Evolutionary conservation across 1,140 invertebrate genomes (phyloP).

Genomic region (Panagrolaimus sp.): DNA sequence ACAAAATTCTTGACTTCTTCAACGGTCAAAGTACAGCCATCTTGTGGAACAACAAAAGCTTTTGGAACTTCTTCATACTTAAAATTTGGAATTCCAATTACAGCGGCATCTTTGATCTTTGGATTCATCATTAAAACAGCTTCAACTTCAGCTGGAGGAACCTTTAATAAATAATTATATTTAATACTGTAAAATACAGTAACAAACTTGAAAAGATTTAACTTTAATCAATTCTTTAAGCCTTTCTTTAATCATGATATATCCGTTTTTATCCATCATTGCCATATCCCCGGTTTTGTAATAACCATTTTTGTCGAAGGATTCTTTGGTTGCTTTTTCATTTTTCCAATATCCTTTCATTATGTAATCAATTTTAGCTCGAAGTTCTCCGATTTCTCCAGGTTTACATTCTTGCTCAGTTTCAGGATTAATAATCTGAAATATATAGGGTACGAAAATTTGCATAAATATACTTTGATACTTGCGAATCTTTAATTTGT

Average conservation of each 20-base stretch:
- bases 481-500: too few relatives aligned
- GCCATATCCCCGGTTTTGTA: slow-evolving; percentile 76
- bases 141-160: slow-evolving; percentile 76
- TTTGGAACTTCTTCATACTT: slow-evolving; percentile 71
- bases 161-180: too few relatives aligned
- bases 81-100: slow-evolving; percentile 72
- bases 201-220: slow-evolving; percentile 70
- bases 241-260: slow-evolving; percentile 71
- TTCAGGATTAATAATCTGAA: slow-evolving; percentile 12
- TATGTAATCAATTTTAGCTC: slow-evolving; percentile 7
- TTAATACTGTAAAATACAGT: too few relatives aligned
- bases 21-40: slow-evolving; percentile 43
- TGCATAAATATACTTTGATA: too few relatives aligned
- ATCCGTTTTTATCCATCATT: slow-evolving; percentile 69
- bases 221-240: slow-evolving; percentile 83
- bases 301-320: slow-evolving; percentile 70
- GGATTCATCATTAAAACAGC: slow-evolving; percentile 70
- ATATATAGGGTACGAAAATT: too few relatives aligned
- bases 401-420: neutral
- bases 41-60: slow-evolving; percentile 70
- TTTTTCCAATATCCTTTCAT: slow-evolving; percentile 28
- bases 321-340: slow-evolving; percentile 60
- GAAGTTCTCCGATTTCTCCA: neutral
- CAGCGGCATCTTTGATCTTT: slow-evolving; percentile 72
- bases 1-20: slow-evolving; percentile 31